Percentiles rank a stretch among this genome's conserved stretches.
Evolutionary conservation across 2,113 vertebrate species (phyloP).

Genomic region (Thermophis baileyi): DNA sequence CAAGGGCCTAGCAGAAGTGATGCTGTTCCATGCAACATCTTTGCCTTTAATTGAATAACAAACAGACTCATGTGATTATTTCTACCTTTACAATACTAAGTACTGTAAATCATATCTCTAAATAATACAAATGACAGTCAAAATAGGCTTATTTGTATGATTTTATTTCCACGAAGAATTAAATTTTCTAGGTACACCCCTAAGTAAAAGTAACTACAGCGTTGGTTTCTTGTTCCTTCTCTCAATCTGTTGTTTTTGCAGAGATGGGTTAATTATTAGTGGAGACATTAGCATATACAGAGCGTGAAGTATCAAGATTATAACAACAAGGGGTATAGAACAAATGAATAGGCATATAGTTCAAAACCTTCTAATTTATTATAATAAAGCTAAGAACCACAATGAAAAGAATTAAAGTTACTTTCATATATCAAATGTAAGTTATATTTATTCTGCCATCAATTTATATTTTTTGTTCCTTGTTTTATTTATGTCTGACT

Average conservation of each 20-base stretch:
- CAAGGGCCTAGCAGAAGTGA: neutral
- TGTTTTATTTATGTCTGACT: neutral
- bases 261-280: neutral
- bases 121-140: neutral
- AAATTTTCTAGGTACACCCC: neutral
- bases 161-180: neutral
- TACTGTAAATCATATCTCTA: neutral
- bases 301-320: neutral
- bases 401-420: neutral
- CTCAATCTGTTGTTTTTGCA: neutral
- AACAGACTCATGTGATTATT: neutral
- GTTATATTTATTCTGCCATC: neutral
- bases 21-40: neutral
- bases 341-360: neutral
- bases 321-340: neutral
- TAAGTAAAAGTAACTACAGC: neutral
- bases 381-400: neutral
- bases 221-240: neutral
- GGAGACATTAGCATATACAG: neutral
- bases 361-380: neutral
- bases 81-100: neutral
- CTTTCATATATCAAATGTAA: neutral
- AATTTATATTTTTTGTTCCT: neutral
- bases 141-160: neutral
- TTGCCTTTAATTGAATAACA: neutral